These are phyloP conservation scores for Crenichthys baileyi DNA, from an alignment of 2,797 vertebrate genomes.

Conservation along the genomic window DNA sequence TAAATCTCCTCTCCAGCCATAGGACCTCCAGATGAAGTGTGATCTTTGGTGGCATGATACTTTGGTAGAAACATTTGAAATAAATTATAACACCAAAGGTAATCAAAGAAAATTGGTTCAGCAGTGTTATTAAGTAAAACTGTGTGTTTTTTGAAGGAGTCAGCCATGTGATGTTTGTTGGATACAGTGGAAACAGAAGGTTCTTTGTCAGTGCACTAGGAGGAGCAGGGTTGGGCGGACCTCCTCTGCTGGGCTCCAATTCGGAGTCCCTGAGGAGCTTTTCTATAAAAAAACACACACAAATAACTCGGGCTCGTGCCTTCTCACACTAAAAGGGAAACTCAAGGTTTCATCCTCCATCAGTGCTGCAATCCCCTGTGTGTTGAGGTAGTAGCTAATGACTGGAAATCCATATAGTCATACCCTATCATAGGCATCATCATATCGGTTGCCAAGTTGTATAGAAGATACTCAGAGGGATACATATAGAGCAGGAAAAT, in stretches of 20 bases:
- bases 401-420: constrained; percentile 17
- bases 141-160: constrained; percentile 33
- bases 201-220: constrained; percentile 72
- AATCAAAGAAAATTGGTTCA: constrained; percentile 43
- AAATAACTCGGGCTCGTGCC: constrained; percentile 30
- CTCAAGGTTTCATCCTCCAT: constrained; percentile 13
- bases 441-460: not conserved
- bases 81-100: constrained; percentile 35
- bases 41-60: constrained; percentile 45
- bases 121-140: constrained; percentile 46
- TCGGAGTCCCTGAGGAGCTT: constrained; percentile 58
- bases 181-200: constrained; percentile 76
- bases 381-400: constrained; percentile 7
- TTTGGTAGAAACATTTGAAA: constrained; percentile 39
- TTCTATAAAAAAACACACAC: constrained; percentile 47
- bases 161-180: constrained; percentile 67
- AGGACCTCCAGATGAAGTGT: constrained; percentile 36
- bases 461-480: not conserved
- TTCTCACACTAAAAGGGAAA: constrained; percentile 20
- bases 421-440: not conserved
- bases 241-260: constrained; percentile 41
- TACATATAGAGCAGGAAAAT: constrained; percentile 4
- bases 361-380: not conserved
- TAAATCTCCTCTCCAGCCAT: constrained; percentile 60
- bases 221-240: constrained; percentile 33